phyloP scores from a whole-genome alignment of 2,888 invertebrate species.

The Tetragonisca angustula region DNA sequence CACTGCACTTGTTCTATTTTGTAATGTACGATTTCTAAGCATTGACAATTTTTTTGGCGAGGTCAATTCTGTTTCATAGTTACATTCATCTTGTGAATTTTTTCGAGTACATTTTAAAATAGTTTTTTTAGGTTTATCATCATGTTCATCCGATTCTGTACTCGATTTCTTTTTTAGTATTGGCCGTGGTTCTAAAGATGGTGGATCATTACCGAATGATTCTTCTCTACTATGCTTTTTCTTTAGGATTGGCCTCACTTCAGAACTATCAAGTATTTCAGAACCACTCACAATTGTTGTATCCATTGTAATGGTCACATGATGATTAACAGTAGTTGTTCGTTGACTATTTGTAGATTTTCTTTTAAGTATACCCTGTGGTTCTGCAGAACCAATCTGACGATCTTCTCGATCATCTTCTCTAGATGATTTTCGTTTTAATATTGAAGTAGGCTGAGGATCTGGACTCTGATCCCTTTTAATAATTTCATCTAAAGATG shows the following conservation, averaged over 20 bases:
- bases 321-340: constrained; percentile 86
- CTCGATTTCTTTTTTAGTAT: constrained; percentile 95
- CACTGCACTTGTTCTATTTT: constrained; percentile 86
- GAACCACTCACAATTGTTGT: constrained; percentile 85
- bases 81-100: constrained; percentile 87
- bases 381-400: constrained; percentile 88
- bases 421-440: constrained; percentile 89
- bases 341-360: constrained; percentile 88
- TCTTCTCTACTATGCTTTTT: constrained; percentile 92
- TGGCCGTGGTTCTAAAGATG: constrained; percentile 85
- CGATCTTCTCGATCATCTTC: constrained; percentile 87
- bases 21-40: constrained; percentile 86
- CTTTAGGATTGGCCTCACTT: constrained; percentile 92
- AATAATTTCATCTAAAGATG: constrained; percentile 89
- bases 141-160: constrained; percentile 90
- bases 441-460: constrained; percentile 87
- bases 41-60: constrained; percentile 86
- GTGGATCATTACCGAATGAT: constrained; percentile 77
- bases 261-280: constrained; percentile 84
- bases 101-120: constrained; percentile 91
- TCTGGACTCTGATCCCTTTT: constrained; percentile 88
- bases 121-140: constrained; percentile 90
- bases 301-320: constrained; percentile 89
- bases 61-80: constrained; percentile 86
- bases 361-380: constrained; percentile 92